phyloP scores from a whole-genome alignment of 2,888 invertebrate species.

The Falcaria lacertinaria region DNA sequence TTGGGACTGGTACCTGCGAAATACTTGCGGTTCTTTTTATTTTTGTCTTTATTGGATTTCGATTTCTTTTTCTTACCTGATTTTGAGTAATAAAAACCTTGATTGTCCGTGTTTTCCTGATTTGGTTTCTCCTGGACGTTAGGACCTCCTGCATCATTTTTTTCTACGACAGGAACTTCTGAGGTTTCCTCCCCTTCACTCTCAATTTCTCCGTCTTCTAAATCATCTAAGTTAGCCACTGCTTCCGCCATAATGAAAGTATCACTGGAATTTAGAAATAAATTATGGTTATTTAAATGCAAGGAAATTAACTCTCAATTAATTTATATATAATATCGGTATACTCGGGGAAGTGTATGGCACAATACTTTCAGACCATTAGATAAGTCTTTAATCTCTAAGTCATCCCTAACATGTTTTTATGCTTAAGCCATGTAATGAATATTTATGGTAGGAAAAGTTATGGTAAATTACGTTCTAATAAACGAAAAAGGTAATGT shows the following conservation, averaged over 20 bases:
- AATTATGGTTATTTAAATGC: slow-evolving; percentile 1
- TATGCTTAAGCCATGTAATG: too few relatives aligned
- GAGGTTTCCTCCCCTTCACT: slow-evolving; percentile 73
- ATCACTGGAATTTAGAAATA: slow-evolving; percentile 57
- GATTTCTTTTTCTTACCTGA: slow-evolving; percentile 77
- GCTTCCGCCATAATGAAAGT: slow-evolving; percentile 56
- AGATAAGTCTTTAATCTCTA: too few relatives aligned
- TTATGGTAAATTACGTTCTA: too few relatives aligned
- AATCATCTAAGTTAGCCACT: slow-evolving; percentile 75
- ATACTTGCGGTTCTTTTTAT: slow-evolving; percentile 71
- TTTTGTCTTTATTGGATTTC: slow-evolving; percentile 73
- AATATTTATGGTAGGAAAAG: too few relatives aligned
- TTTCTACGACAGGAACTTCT: slow-evolving; percentile 39
- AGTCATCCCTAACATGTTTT: too few relatives aligned
- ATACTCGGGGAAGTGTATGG: too few relatives aligned
- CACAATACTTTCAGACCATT: too few relatives aligned
- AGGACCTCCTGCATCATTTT: slow-evolving; percentile 30
- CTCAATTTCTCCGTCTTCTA: slow-evolving; percentile 94
- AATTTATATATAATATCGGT: too few relatives aligned
- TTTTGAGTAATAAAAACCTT: slow-evolving; percentile 57
- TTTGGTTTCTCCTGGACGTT: slow-evolving; percentile 28
- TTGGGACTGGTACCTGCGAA: slow-evolving; percentile 44
- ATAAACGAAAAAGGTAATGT: too few relatives aligned
- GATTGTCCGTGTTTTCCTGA: slow-evolving; percentile 44
- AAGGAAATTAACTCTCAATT: not conserved